These are phyloP conservation scores for Eudemis profundana DNA, from an alignment of 2,888 invertebrate genomes.

Conservation along the genomic window DNA sequence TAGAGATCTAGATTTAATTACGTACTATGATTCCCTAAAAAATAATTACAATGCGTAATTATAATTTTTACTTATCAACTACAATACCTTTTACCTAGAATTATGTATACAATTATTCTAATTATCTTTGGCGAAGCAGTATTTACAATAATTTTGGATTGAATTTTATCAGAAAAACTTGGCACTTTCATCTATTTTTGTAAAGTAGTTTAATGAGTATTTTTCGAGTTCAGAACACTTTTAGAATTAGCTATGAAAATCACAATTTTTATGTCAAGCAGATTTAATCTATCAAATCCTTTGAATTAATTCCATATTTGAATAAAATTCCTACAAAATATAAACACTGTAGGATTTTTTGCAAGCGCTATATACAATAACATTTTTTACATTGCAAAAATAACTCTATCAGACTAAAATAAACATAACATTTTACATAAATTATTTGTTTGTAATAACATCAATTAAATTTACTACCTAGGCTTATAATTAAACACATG, in stretches of 20 bases:
- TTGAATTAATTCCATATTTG: slow-evolving; percentile 34
- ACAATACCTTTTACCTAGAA: slow-evolving; percentile 49
- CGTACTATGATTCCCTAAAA: slow-evolving; percentile 47
- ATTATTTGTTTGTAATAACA: slow-evolving; percentile 21
- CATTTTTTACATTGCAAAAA: slow-evolving; percentile 24
- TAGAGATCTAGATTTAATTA: slow-evolving; percentile 55
- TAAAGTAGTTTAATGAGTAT: slow-evolving; percentile 15
- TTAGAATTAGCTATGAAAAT: slow-evolving; percentile 28
- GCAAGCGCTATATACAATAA: slow-evolving; percentile 32
- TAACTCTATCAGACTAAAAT: neutral
- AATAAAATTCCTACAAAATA: slow-evolving; percentile 19
- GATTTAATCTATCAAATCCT: slow-evolving; percentile 41
- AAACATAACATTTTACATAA: slow-evolving; percentile 23
- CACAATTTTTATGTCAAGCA: slow-evolving; percentile 33
- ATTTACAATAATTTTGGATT: slow-evolving; percentile 62
- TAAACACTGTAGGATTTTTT: slow-evolving; percentile 12
- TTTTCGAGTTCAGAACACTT: slow-evolving; percentile 20
- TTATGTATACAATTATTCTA: slow-evolving; percentile 62
- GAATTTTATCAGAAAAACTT: slow-evolving; percentile 38
- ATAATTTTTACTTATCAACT: slow-evolving; percentile 41
- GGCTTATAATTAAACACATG: neutral
- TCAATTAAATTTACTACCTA: slow-evolving; percentile 15
- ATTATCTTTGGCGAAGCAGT: slow-evolving; percentile 75
- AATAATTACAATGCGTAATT: slow-evolving; percentile 39
- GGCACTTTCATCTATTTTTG: slow-evolving; percentile 28